phyloP scores from a whole-genome alignment of 2,113 vertebrate species.

The Cololabis saira region DNA sequence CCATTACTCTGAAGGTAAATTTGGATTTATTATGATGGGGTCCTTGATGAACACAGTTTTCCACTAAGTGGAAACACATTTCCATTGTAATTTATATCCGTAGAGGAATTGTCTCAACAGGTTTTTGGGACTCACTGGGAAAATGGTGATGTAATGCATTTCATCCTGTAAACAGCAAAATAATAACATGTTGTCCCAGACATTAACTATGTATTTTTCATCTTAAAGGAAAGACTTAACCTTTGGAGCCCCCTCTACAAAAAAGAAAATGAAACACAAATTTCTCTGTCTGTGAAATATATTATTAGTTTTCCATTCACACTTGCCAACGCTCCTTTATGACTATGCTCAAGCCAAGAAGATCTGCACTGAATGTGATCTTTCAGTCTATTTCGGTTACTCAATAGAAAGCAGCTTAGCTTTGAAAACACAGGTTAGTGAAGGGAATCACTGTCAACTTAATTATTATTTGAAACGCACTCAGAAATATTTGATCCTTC shows the following conservation, averaged over 20 bases:
- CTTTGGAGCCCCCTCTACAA: neutral
- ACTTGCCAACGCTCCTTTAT: neutral
- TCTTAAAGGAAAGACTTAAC: neutral
- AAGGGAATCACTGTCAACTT: neutral
- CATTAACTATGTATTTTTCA: neutral
- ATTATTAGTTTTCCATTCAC: no score
- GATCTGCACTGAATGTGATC: neutral
- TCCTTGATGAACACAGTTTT: neutral
- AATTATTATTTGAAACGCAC: neutral
- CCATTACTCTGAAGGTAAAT: neutral
- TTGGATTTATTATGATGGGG: neutral
- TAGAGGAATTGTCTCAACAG: neutral
- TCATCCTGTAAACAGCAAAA: neutral
- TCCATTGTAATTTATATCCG: neutral
- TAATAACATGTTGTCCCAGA: neutral
- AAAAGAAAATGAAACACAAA: neutral
- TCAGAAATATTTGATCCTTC: neutral
- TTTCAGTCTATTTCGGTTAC: neutral
- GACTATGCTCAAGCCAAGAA: neutral
- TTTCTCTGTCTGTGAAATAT: neutral
- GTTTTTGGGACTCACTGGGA: neutral
- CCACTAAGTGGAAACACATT: neutral
- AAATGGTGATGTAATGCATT: conserved; percentile 2
- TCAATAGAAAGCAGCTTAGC: neutral
- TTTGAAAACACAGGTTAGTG: neutral